Evolutionary conservation across 2,113 vertebrate species (phyloP).

Genomic region (Tretioscincus oriximinensis): DNA sequence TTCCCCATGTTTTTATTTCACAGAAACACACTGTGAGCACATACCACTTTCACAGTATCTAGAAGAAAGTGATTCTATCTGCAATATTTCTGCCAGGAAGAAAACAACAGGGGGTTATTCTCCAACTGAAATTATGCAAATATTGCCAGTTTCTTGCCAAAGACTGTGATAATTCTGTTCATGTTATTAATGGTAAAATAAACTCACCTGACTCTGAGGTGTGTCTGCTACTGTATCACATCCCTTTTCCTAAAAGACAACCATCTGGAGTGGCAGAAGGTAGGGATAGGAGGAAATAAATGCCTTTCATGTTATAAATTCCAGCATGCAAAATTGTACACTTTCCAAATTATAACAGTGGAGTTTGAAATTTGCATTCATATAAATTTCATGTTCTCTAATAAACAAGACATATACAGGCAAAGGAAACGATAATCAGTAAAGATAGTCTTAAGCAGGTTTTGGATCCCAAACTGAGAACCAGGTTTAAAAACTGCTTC

Average conservation of each 20-base stretch:
- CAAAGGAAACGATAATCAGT: no score
- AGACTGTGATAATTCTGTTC: neutral
- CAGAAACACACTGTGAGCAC: neutral
- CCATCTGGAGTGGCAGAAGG: neutral
- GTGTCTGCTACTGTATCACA: neutral
- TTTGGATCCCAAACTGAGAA: no score
- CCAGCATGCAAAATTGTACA: no score
- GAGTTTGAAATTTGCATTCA: no score
- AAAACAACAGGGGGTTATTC: neutral
- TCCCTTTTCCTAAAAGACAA: neutral
- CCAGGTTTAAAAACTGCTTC: no score
- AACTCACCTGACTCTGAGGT: neutral
- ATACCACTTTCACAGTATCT: neutral
- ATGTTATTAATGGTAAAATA: neutral
- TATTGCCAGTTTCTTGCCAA: neutral
- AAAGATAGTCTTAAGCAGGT: no score
- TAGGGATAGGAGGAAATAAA: neutral
- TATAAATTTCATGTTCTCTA: no score
- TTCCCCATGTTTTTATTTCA: neutral
- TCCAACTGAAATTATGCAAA: neutral
- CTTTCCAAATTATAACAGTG: no score
- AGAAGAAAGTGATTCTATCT: neutral
- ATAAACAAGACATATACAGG: no score
- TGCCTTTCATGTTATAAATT: neutral
- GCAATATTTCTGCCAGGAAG: neutral